Evolutionary conservation across 2,888 invertebrate species (phyloP).

Genomic region (Desoria tigrina): DNA sequence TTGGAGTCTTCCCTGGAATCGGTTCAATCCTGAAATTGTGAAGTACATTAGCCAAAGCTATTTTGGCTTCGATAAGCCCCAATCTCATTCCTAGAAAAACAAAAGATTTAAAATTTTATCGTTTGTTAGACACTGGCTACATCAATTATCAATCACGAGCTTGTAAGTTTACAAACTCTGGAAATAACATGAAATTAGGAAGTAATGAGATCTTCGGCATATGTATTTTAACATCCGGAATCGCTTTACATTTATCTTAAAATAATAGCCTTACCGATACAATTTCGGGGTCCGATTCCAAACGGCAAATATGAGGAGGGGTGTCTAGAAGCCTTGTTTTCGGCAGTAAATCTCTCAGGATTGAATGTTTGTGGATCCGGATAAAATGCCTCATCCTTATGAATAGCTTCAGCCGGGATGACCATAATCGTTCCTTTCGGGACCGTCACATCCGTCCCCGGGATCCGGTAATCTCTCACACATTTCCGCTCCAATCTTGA

Average conservation of each 20-base stretch:
- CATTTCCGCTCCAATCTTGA: constrained; percentile 5
- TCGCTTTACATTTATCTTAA: not conserved
- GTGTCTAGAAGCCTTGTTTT: constrained; percentile 24
- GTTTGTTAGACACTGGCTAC: too few species aligned
- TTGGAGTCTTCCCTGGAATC: constrained; percentile 23
- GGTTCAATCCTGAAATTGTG: constrained; percentile 31
- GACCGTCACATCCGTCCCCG: not conserved
- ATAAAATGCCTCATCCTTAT: constrained; percentile 30
- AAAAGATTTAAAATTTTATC: not conserved
- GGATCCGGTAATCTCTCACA: constrained; percentile 2
- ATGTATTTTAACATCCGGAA: too few species aligned
- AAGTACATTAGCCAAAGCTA: constrained; percentile 28
- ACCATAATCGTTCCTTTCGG: not conserved
- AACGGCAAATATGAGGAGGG: constrained; percentile 36
- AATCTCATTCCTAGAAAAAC: constrained; percentile 30
- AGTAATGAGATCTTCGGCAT: too few species aligned
- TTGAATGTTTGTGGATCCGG: constrained; percentile 38
- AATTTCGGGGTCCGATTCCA: constrained; percentile 22
- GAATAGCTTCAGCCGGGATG: constrained; percentile 6
- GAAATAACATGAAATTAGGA: too few species aligned
- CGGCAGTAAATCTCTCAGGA: too few species aligned
- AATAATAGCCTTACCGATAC: constrained; percentile 1
- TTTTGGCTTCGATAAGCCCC: constrained; percentile 31
- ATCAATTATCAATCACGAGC: too few species aligned
- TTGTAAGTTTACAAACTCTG: too few species aligned